Base-by-base conservation (phyloP, 2,113 vertebrate genomes). In the Dermatemys mawii region DNA sequence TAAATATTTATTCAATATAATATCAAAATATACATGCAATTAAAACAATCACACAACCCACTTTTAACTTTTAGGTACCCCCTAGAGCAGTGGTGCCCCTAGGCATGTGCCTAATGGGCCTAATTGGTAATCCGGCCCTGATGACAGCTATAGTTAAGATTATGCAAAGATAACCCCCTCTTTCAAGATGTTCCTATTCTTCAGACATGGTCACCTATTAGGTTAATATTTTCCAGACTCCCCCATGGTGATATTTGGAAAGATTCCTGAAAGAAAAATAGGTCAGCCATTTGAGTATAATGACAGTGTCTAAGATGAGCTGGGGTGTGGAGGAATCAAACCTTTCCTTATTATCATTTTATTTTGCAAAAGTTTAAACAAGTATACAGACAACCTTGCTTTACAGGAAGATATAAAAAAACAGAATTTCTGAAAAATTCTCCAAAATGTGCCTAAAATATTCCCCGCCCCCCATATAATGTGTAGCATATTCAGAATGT, bases 371-470 rank as follows among this genome's bases (percentile, higher is more conserved):
- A 6, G 11, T 92, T 84, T 91, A 9, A 81, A 46, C 16, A 87
- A 73, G 80, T 88, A 85, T 55, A 1, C n/a, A 90, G 70, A 29
- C 44, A 87, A 4, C 0, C 0, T 83, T 79, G 14, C 5, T 81
- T 17, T 81, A 16, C 11, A 90, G 63, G 41, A 93, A 60, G 79
- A 81, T 51, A 81, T 17, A 80, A n/a, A 29, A 16, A 86, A 17
- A 35, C 41, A 80, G 12, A 83, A 44, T 26, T 85, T 91, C 57
- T 85, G 78, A 88, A 84, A 79, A 57, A 32, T 11, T 83, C 44
- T 90, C 95, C 76, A 94, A 26, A 44, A 88, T 38, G 81, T n/a
- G 86, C 29, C 81, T 79, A 60, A 87, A 75, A 85, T 81, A 67
- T 49, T 83, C 89, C 14, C 32, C 60, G 79, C 44, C 32, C 60